Base-by-base conservation (phyloP, 2,797 vertebrate genomes). In the Liparis tanakae region DNA sequence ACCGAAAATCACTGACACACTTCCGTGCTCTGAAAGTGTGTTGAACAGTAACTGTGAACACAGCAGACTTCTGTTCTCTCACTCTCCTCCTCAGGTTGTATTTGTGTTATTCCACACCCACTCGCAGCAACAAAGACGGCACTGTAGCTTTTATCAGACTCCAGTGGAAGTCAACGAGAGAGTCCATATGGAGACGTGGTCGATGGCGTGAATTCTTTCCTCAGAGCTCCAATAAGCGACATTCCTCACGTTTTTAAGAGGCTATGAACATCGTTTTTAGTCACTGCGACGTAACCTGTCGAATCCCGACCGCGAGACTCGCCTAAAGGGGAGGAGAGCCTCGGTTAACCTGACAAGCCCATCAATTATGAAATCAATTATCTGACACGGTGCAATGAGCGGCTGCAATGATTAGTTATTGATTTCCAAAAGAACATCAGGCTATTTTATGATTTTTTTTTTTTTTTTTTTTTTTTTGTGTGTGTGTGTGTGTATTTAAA, bases 141-240 rank as follows among this genome's bases (percentile, higher is more conserved):
- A 39, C 58, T 87, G 85, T 89, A 67, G 54, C 33, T 17, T 53
- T 69, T 78, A 64, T 83, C 56, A 34, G 58, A 56, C 44, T 10
- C 48, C 3, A 30, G 3, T 58, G 48, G 50, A 15, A 20, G 72
- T 55, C 5, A 0, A 30, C 34, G 5, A 20, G 41, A 5, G 34
- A 2, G 25, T 48, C 18, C 36, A 54, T 33, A 39, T 3, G 41
- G 33, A 39, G 17, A 58, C 34, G 15, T 39, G 34, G 7, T 6
- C 34, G 50, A 3, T 0, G 4, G 7, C 25, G 3, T 15, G 8
- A 12, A 7, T 15, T 33, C 41, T 14, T 39, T 30, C 39, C 33
- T 57, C 14, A 15, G 20, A 67, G 44, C 51, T 46, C 3, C 10
- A 25, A 62, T 25, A 10, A 4, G 13, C 18, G 2, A 18, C 7